Conservation (phyloP, 2,888 invertebrate species). For the Kryphioiulus occultus region DNA sequence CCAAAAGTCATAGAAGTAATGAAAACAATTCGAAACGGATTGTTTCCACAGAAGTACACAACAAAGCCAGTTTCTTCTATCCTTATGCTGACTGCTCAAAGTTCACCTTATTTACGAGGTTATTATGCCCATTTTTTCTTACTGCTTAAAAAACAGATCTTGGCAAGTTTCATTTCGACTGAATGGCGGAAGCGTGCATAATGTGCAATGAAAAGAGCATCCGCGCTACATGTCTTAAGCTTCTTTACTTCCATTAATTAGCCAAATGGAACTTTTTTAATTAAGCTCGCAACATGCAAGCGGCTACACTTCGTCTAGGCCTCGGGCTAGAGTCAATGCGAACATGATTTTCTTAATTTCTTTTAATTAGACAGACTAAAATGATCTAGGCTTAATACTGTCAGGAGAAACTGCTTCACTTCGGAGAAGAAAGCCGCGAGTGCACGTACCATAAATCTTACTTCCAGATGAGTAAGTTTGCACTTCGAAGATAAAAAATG, state of each 20-base stretch:
- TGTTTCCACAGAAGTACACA: neutral
- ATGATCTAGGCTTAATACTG: neutral
- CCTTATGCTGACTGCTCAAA: neutral
- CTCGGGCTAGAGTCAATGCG: neutral
- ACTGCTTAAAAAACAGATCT: neutral
- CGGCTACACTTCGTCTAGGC: neutral
- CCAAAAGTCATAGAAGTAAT: neutral
- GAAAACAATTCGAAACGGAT: neutral
- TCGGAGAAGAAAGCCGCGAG: neutral
- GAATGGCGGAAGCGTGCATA: neutral
- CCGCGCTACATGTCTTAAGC: neutral
- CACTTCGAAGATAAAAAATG: neutral
- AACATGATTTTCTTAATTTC: constrained; percentile 16
- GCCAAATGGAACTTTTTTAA: constrained; percentile 17
- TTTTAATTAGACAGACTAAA: constrained; percentile 1
- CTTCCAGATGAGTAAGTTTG: constrained; percentile 5
- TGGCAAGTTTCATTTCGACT: constrained; percentile 7
- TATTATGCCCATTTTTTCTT: neutral
- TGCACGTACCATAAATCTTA: neutral
- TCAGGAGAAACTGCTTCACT: neutral
- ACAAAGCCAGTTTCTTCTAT: neutral
- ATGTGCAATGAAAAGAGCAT: neutral
- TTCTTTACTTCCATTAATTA: constrained; percentile 9
- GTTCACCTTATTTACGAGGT: constrained; percentile 7
- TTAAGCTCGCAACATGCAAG: neutral